Evolutionary conservation across 35 echinoderm and acorn worm genomes (phyloP), one percentile per base, ranked within the genome.

Genomic region (Holothuria glaberrima): DNA sequence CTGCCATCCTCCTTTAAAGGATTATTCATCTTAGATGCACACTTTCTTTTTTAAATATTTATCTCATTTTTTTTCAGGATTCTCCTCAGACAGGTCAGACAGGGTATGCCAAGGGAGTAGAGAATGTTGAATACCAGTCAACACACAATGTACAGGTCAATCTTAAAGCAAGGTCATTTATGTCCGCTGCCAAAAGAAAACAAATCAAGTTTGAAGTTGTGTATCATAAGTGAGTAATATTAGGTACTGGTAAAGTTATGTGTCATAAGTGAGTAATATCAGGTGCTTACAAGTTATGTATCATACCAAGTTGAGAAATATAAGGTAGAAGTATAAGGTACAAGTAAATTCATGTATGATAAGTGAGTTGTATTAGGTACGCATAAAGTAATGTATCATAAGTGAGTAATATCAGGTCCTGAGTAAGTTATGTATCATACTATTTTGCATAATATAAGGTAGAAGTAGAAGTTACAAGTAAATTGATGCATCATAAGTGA

Each of bases 151-250:
- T 98, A 0, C 72, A 90, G 22, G 89, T 98, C 26, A 92, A 91
- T 65, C 92, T 90, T 14, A 86, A 74, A 71, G 88, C 92, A 13
- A 97, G 95, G 68, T 56, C 92, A 12, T 94, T 97, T 46, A 18
- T 82, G 9, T 94, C 92, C 0, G 83, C 71, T 44, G 74, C 94
- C 17, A 97, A 97, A 52, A 82, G 95, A 84, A 97, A 94, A 50
- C 75, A 91, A 5, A n/a, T 94, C 83, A 97, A 94, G 71, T 91
- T 98, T 68, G 96, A 98, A 88, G 90, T 98, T 25, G 59, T 89
- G 35, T 92, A 94, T 86, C 80, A 83, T 48, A 94, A 74, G 95
- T 97, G 27, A 78, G 74, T 69, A 30, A 33, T 27, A 30, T 26
- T 69, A 46, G 44, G 44, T 46, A 46, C 44, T 5, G 10, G 44